These are phyloP conservation scores for Thripadectes ignobilis DNA, from an alignment of 2,797 vertebrate species.

Conservation along the genomic window DNA sequence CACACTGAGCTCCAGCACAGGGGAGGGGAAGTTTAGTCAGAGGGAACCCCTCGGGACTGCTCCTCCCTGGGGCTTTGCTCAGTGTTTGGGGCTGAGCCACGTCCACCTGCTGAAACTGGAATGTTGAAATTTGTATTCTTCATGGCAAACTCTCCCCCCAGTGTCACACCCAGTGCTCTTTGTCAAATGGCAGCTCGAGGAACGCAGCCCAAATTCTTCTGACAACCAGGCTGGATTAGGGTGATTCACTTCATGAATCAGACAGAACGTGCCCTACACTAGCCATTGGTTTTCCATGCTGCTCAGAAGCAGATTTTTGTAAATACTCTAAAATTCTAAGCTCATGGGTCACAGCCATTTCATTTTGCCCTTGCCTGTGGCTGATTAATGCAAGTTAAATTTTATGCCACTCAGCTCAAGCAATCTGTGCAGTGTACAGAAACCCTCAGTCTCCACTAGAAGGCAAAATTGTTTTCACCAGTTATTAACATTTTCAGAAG, in stretches of 20 bases:
- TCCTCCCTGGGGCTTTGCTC: not conserved
- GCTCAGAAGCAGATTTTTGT: not conserved
- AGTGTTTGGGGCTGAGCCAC: not conserved
- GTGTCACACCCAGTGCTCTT: not conserved
- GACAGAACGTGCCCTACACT: not conserved
- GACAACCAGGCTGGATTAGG: not conserved
- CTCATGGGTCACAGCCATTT: not conserved
- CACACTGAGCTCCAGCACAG: not conserved
- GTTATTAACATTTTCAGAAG: not conserved
- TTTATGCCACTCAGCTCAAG: not conserved
- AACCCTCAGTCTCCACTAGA: not conserved
- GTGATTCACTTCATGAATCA: not conserved
- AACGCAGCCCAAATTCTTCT: not conserved
- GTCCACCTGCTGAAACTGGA: not conserved
- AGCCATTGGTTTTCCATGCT: not conserved
- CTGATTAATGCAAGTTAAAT: not conserved
- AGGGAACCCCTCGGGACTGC: rapidly evolving
- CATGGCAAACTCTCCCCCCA: not conserved
- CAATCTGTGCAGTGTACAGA: not conserved
- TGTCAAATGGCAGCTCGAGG: not conserved
- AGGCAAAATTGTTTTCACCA: not conserved
- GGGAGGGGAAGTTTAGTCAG: not conserved
- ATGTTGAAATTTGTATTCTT: not conserved
- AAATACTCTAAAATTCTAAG: not conserved
- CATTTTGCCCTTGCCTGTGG: not conserved